Evolutionary conservation across 2,888 invertebrate species (phyloP), one percentile per base, ranked within the genome.

Genomic region (Spialia ferax): DNA sequence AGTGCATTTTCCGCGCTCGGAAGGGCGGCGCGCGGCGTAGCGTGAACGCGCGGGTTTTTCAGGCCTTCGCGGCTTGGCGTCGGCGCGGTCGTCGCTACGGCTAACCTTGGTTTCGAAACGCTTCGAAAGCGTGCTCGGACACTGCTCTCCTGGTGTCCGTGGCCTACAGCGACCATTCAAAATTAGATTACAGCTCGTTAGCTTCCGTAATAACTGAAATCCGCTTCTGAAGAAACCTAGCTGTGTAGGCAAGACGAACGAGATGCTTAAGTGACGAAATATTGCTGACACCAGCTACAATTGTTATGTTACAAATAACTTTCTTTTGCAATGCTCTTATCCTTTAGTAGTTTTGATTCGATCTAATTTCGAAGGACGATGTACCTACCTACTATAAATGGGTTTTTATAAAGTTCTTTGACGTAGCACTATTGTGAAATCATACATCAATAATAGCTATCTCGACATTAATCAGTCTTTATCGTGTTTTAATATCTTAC

Each of bases 31-130:
- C 73, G 76, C 77, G 74, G 62, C 72, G 78, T 76, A 77, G 74
- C 85, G 83, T 85, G 85, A 85, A 87, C 83, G 85, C 77, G 79
- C 73, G 56, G 26, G 76, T 76, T 80, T 80, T 81, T 79, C 80
- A 71, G 69, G 72, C 71, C 71, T 78, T 74, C 75, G 54, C 50
- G 10, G 4, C 20, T 35, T n/a, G n/a, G 35, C 13, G 56, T 18
- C 56, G 56, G 7, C 32, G 32, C 32, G 32, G 32, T 32, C 32
- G 57, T 22, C 45, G 26, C 52, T 45, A 22, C 26, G 22, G 62
- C 10, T 35, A 48, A 55, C 62, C 48, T 55, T 55, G 35, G 52
- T 35, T 54, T 23, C 59, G 64, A 45, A 42, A 55, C 60, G 48
- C 63, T 11, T 56, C 38, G 52, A 63, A 64, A 57, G 48, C 60